A percentile compares a stretch with the other conserved stretches of the same genome.
phyloP scores from a whole-genome alignment of 2,797 vertebrate genomes.

The Halcyon badia region DNA sequence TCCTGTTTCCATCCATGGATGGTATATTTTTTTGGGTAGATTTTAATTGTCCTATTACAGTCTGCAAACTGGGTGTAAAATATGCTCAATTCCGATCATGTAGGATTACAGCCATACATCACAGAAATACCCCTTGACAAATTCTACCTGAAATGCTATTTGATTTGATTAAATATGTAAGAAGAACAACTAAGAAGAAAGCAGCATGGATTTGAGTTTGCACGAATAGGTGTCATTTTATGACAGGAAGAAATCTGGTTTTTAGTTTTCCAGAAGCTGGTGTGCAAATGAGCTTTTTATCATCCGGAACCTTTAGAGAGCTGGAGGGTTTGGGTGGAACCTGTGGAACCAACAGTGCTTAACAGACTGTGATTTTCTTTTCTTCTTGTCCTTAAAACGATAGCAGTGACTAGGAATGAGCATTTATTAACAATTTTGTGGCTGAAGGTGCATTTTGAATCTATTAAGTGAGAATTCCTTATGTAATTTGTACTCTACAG shows the following conservation, averaged over 20 bases:
- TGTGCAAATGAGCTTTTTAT: neutral
- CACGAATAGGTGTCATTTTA: neutral
- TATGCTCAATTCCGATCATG: neutral
- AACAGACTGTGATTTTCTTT: neutral
- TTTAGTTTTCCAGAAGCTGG: neutral
- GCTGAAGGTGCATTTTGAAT: neutral
- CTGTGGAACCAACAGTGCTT: neutral
- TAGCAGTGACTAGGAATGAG: neutral
- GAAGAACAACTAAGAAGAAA: neutral
- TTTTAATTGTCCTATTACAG: neutral
- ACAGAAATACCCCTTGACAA: neutral
- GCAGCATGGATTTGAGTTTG: neutral
- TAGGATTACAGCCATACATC: neutral
- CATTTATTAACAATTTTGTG: neutral
- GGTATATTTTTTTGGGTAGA: neutral
- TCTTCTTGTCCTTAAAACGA: neutral
- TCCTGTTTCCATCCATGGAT: neutral
- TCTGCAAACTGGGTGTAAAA: neutral
- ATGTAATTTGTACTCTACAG: fast-evolving
- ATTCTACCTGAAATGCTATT: neutral
- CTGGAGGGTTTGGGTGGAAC: neutral
- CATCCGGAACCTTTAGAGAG: neutral
- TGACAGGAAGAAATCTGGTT: neutral
- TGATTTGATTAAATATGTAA: neutral
- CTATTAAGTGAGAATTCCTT: neutral